A percentile compares a stretch with the other conserved stretches of the same genome.
Evolutionary conservation across 2,797 vertebrate species (phyloP).

Genomic region (Siniperca undulata): DNA sequence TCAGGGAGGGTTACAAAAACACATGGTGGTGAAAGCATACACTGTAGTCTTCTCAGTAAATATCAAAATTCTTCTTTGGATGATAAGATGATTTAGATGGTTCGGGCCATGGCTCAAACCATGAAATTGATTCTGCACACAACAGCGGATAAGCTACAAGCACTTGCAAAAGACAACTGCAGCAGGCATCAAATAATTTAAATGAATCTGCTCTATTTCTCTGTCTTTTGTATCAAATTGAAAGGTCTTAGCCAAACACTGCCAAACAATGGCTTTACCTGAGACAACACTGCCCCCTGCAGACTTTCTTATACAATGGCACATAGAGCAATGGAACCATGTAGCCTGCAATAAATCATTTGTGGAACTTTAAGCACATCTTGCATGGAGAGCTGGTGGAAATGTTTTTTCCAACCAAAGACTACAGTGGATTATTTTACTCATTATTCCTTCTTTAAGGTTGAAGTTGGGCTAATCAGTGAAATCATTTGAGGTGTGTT

Average conservation of each 20-base stretch:
- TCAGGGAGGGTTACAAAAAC: slow-evolving; percentile 38
- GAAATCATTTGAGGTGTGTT: neutral
- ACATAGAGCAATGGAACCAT: neutral
- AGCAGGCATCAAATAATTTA: slow-evolving; percentile 64
- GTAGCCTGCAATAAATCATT: neutral
- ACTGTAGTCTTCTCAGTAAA: slow-evolving; percentile 52
- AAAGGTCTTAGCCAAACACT: slow-evolving; percentile 31
- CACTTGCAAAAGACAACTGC: slow-evolving; percentile 66
- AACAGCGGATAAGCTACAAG: slow-evolving; percentile 64
- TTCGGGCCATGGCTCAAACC: slow-evolving; percentile 58
- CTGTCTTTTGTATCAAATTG: slow-evolving; percentile 58
- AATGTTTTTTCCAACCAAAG: neutral
- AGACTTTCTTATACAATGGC: slow-evolving; percentile 41
- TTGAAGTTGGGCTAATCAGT: neutral
- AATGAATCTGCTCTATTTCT: slow-evolving; percentile 66
- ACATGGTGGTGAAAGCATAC: slow-evolving; percentile 43
- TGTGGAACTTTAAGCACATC: neutral
- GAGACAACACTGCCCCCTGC: slow-evolving; percentile 85
- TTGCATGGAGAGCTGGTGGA: neutral
- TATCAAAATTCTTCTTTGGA: slow-evolving; percentile 67
- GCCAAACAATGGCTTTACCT: slow-evolving; percentile 19
- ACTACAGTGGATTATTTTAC: neutral
- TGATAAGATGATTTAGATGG: slow-evolving; percentile 68
- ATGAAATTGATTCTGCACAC: slow-evolving; percentile 76
- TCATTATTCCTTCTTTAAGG: neutral